Percentiles rank a stretch among this genome's conserved stretches.
Conservation (phyloP, 2,888 invertebrate species). For the Phalera bucephala region DNA sequence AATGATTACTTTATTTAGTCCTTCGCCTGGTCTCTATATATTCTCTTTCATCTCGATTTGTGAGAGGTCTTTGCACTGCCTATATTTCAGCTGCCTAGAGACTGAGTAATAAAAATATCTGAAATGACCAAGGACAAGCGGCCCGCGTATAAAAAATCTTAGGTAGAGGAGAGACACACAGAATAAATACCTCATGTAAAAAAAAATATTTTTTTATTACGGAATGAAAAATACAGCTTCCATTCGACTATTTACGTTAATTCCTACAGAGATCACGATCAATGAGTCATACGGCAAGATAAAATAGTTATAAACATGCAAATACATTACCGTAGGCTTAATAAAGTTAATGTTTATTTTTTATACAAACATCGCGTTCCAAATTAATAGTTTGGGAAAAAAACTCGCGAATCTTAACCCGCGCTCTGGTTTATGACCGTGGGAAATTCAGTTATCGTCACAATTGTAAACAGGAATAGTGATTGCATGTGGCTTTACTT, state of each 20-base stretch:
- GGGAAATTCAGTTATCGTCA: constrained; percentile 51
- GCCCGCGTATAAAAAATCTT: no score
- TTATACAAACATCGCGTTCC: constrained; percentile 30
- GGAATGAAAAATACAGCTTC: neutral
- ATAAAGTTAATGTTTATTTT: constrained; percentile 29
- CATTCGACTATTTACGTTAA: neutral
- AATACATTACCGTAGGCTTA: constrained; percentile 28
- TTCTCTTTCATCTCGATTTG: no score
- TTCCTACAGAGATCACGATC: constrained; percentile 5
- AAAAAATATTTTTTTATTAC: no score
- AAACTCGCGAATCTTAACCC: constrained; percentile 28
- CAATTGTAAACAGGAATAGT: constrained; percentile 29
- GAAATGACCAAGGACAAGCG: no score
- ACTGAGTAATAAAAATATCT: no score
- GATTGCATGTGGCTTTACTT: neutral
- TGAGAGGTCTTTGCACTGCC: no score
- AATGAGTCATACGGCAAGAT: constrained; percentile 21
- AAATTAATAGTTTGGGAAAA: constrained; percentile 47
- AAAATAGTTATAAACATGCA: constrained; percentile 9
- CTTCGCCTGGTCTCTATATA: no score
- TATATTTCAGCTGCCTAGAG: no score
- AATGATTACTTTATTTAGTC: no score
- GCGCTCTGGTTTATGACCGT: constrained; percentile 45
- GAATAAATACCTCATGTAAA: no score
- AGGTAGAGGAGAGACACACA: no score